Conservation (phyloP, 2,113 vertebrate genomes). For the Semicossyphus pulcher region DNA sequence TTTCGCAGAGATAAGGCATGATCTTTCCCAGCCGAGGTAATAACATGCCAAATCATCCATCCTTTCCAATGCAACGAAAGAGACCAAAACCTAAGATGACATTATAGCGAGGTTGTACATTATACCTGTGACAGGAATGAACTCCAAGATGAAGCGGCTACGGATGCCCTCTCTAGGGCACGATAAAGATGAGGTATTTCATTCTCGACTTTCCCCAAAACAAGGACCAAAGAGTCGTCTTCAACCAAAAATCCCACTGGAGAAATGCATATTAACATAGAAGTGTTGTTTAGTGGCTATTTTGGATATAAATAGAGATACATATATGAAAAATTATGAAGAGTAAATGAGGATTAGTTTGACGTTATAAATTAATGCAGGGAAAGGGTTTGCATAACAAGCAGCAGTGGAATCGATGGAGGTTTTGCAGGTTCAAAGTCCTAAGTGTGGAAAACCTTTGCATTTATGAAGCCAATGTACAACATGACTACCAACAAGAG, state of each 20-base stretch:
- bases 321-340: no score
- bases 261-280: constrained; percentile 11
- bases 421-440: no score
- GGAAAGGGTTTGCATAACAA: no score
- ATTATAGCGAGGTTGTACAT: constrained; percentile 38
- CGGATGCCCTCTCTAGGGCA: constrained; percentile 18
- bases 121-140: constrained; percentile 33
- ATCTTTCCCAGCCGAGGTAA: constrained; percentile 55
- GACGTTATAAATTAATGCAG: no score
- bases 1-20: constrained; percentile 54
- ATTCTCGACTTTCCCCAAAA: neutral
- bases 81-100: constrained; percentile 29
- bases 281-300: neutral
- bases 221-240: constrained; percentile 11
- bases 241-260: constrained; percentile 3
- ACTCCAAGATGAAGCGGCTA: constrained; percentile 20
- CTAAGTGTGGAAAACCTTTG: no score
- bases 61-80: constrained; percentile 35
- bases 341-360: no score
- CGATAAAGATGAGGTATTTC: constrained; percentile 29
- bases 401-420: no score
- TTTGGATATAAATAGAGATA: constrained; percentile 4
- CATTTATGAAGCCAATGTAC: constrained; percentile 3
- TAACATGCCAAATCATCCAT: constrained; percentile 61
- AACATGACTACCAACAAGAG: constrained; percentile 16